Base-by-base conservation (phyloP, 2,113 vertebrate species). In the Neotoma lepida region DNA sequence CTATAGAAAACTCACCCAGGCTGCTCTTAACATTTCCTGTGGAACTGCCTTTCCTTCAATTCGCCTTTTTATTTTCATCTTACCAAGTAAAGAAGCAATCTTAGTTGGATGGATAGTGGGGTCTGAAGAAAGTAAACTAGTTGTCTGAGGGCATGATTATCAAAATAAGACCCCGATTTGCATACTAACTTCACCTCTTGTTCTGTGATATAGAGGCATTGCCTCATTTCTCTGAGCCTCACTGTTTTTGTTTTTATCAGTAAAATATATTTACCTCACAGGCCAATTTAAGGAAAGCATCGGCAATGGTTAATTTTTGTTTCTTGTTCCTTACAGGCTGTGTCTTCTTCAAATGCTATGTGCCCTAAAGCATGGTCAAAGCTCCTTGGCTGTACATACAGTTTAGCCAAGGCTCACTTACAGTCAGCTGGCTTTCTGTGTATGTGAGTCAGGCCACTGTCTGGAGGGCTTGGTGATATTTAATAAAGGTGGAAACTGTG, bases 41-140 rank as follows among this genome's bases (percentile, higher is more conserved):
- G 28, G 44, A 94, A 63, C 35, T 90, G 56, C 49, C 41, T 86
- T 86, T 33, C 22, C 10, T 78, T 33, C 44, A 56, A 86, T 77
- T 26, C 94, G 17, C 28, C 33, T 28, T 90, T 78, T 89, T 51
- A 68, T 92, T 91, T 96, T 93, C 35, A 58, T 76, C 86, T 87
- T 95, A 68, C 61, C 88, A 95, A 82, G n/a, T 61, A 54, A 20
- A 90, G 17, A n/a, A 68, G 8, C 46, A 39, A 33, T 56, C 66
- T 82, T 71, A 77, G 28, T 54, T 66, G 24, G 22, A 26, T 87
- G 33, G 3, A 22, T 8, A 33, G 2, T 0, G 3, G 9, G 28
- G n/a, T 41, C 44, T 96, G 54, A 93, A 90, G 94, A 41, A 93
- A 82, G 39, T 54, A 77, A 90, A 89, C 77, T 74, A 56, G 61